Evolutionary conservation across 2,888 invertebrate species (phyloP).

Genomic region (Tipula confusa): DNA sequence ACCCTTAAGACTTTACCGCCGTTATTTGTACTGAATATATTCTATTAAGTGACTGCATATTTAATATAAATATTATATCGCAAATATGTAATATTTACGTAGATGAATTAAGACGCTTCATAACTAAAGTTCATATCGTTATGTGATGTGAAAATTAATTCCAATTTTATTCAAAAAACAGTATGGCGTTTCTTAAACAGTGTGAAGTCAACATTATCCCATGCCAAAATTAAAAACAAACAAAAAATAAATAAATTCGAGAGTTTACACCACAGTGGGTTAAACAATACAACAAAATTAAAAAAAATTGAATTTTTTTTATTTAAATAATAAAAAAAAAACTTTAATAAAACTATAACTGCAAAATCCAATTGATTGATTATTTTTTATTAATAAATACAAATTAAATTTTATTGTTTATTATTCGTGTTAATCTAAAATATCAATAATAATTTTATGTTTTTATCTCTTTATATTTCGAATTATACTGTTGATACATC

Average conservation of each 20-base stretch:
- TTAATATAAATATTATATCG: too few species aligned
- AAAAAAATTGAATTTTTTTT: too few species aligned
- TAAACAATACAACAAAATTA: not conserved
- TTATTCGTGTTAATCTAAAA: conserved; percentile 12
- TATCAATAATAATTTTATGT: not conserved
- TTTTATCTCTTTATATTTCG: not conserved
- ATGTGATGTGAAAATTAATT: not conserved
- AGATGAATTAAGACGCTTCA: too few species aligned
- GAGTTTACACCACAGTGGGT: not conserved
- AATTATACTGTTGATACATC: not conserved
- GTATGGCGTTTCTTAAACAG: not conserved
- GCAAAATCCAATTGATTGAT: conserved; percentile 25
- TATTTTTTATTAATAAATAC: not conserved
- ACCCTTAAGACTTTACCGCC: too few species aligned
- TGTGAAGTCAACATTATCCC: conserved; percentile 25
- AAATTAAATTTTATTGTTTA: conserved; percentile 4
- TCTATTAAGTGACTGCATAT: too few species aligned
- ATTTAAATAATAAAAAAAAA: not conserved
- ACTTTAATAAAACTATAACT: not conserved
- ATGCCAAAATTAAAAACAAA: not conserved
- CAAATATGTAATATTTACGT: too few species aligned
- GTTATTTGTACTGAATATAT: too few species aligned
- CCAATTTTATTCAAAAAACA: not conserved
- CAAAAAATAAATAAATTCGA: not conserved
- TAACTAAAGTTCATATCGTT: not conserved